phyloP scores from a whole-genome alignment of 2,888 invertebrate genomes.

The Perizoma flavofasciatum region DNA sequence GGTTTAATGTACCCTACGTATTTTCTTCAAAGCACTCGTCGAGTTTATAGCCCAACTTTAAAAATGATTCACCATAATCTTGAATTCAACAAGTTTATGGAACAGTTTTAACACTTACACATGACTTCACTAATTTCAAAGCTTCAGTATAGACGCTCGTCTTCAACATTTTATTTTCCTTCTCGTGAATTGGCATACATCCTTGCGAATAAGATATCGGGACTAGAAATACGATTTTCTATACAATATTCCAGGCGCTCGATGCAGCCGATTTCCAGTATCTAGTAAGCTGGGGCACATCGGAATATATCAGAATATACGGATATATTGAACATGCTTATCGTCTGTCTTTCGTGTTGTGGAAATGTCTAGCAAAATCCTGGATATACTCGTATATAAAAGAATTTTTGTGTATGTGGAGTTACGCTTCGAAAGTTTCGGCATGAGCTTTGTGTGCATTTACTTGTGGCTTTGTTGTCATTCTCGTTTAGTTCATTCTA shows the following conservation, averaged over 20 bases:
- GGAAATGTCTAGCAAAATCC: conserved; percentile 24
- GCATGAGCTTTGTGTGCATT: conserved; percentile 6
- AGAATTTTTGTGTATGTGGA: conserved; percentile 28
- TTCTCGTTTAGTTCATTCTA: too few species aligned
- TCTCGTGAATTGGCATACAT: conserved; percentile 44
- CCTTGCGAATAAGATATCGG: conserved; percentile 24
- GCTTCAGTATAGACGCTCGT: not conserved
- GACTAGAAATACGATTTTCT: conserved; percentile 50
- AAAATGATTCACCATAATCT: too few species aligned
- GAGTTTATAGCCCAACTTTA: too few species aligned
- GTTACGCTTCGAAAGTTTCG: conserved; percentile 14
- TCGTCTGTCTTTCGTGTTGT: conserved; percentile 29
- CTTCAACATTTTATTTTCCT: conserved; percentile 39
- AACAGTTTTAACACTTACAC: too few species aligned
- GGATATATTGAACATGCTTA: conserved; percentile 35
- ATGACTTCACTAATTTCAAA: too few species aligned
- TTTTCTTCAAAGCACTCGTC: too few species aligned
- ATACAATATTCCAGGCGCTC: conserved; percentile 32
- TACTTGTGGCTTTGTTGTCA: not conserved
- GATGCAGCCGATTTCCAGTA: conserved; percentile 42
- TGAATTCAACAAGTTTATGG: too few species aligned
- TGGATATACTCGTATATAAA: conserved; percentile 24
- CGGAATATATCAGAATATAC: conserved; percentile 30
- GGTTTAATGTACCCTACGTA: too few species aligned
- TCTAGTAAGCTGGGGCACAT: conserved; percentile 42